phyloP scores from a whole-genome alignment of 1,140 invertebrate genomes.

The Choristoneura fumiferana region DNA sequence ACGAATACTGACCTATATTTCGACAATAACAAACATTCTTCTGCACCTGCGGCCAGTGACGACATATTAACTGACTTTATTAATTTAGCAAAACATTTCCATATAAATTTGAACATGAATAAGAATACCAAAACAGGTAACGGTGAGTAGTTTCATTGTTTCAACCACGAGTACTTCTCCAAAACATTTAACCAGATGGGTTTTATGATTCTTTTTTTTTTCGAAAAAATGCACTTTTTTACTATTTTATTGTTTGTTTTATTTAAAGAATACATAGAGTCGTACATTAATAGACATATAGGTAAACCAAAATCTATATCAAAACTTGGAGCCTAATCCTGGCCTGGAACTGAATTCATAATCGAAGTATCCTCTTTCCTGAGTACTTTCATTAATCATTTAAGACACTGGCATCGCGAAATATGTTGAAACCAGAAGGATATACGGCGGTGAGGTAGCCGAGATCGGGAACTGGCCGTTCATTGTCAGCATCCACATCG shows the following conservation, averaged over 20 bases:
- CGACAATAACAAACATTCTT: neutral
- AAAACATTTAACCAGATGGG: neutral
- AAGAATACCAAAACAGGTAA: too few species aligned
- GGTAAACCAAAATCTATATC: neutral
- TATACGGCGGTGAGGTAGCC: neutral
- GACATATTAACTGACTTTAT: neutral
- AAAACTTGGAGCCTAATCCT: neutral
- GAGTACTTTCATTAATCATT: too few species aligned
- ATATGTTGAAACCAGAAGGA: neutral
- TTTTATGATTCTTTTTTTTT: too few species aligned
- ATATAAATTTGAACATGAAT: too few species aligned
- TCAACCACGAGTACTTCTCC: neutral
- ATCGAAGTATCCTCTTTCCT: too few species aligned
- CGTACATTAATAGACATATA: too few species aligned
- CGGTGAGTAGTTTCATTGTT: neutral
- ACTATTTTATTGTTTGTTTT: neutral
- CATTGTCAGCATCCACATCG: slow-evolving; percentile 1
- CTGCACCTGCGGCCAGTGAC: too few species aligned
- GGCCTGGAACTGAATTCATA: neutral
- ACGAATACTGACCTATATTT: neutral
- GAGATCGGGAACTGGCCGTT: slow-evolving; percentile 3
- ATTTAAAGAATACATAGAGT: neutral
- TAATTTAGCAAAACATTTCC: neutral
- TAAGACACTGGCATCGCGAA: too few species aligned
- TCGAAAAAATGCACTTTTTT: too few species aligned